Evolutionary conservation across 2,888 invertebrate species (phyloP).

Genomic region (Oasisia sp.): DNA sequence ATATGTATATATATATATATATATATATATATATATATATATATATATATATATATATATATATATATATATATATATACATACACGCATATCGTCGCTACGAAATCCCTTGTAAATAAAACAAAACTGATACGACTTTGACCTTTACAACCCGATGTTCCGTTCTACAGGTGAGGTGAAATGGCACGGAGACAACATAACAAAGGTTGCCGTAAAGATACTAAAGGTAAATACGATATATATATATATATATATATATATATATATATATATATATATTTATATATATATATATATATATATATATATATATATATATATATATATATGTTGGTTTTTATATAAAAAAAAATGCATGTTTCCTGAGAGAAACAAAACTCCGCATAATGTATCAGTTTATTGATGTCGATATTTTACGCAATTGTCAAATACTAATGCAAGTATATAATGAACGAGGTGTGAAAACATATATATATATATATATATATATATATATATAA

Average conservation of each 20-base stretch:
- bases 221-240: conserved; percentile 34
- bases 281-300: too few species aligned
- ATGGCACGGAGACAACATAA: conserved; percentile 52
- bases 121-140: too few species aligned
- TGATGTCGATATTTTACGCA: not conserved
- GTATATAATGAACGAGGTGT: not conserved
- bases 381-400: not conserved
- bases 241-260: too few species aligned
- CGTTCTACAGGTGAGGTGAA: conserved; percentile 48
- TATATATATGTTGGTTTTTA: not conserved
- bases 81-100: too few species aligned
- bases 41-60: too few species aligned
- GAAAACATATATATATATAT: conserved; percentile 25
- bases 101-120: too few species aligned
- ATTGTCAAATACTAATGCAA: not conserved
- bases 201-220: conserved; percentile 57
- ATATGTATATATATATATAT: too few species aligned
- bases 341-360: not conserved
- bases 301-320: too few species aligned
- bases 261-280: too few species aligned
- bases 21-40: too few species aligned
- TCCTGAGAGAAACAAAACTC: not conserved
- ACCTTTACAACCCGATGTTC: not conserved
- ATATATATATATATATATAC: too few species aligned
- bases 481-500: too few species aligned